Evolutionary conservation across 2,888 invertebrate genomes (phyloP).

Genomic region (Thereva unica): DNA sequence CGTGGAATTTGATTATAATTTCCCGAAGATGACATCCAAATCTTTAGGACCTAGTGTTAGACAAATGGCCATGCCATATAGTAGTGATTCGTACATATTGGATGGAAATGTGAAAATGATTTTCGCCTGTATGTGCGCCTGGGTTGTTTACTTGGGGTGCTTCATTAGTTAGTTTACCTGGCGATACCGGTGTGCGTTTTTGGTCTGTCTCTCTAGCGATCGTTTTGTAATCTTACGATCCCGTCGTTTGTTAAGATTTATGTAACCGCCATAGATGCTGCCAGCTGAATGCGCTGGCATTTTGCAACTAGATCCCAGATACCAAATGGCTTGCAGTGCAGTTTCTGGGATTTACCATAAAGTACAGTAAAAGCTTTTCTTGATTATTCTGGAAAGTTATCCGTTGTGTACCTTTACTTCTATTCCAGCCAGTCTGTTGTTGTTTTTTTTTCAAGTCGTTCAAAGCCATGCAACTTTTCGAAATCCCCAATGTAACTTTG

Average conservation of each 20-base stretch:
- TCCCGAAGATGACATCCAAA: slow-evolving; percentile 17
- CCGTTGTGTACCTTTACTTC: background rate
- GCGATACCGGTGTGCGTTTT: background rate
- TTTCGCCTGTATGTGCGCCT: slow-evolving; percentile 12
- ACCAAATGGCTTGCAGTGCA: slow-evolving; percentile 1
- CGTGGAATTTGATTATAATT: slow-evolving; percentile 21
- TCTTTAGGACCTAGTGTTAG: background rate
- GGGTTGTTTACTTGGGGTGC: slow-evolving; percentile 1
- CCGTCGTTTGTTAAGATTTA: slow-evolving; percentile 7
- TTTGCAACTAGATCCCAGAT: slow-evolving; percentile 14
- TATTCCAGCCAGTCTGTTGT: too few relatives aligned
- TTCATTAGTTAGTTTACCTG: slow-evolving; percentile 23
- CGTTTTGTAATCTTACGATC: slow-evolving; percentile 23
- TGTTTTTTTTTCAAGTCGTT: too few relatives aligned
- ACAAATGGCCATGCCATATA: background rate
- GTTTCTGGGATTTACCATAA: slow-evolving; percentile 6
- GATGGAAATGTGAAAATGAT: background rate
- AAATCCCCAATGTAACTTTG: too few relatives aligned
- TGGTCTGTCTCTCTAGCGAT: slow-evolving; percentile 7
- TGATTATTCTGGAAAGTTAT: background rate
- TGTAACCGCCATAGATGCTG: slow-evolving; percentile 30
- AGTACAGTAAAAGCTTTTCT: too few relatives aligned
- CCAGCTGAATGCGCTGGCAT: slow-evolving; percentile 25
- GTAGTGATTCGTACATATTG: too few relatives aligned
- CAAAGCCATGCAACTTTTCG: too few relatives aligned